A percentile compares a stretch with the other conserved stretches of the same genome.
phyloP scores from a whole-genome alignment of 2,888 invertebrate genomes.

The Catocala nupta region DNA sequence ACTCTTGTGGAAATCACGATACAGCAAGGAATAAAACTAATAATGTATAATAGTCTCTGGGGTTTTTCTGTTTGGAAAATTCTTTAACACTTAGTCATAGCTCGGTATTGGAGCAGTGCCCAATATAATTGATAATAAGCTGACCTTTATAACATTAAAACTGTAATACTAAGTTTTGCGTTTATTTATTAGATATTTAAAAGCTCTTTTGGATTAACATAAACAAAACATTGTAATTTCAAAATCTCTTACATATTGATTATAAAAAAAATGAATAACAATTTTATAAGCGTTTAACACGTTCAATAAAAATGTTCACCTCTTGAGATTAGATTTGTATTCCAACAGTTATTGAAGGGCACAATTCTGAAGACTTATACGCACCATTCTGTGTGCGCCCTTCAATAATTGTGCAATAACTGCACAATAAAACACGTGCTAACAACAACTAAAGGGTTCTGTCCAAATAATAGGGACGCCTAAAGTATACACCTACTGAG shows the following conservation, averaged over 20 bases:
- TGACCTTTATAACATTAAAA: slow-evolving; percentile 15
- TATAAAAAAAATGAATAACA: neutral
- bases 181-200: slow-evolving; percentile 4
- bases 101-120: slow-evolving; percentile 9
- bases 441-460: slow-evolving; percentile 74
- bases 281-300: slow-evolving; percentile 5
- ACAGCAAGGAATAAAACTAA: slow-evolving; percentile 5
- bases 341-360: slow-evolving; percentile 1
- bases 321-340: slow-evolving; percentile 36
- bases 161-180: slow-evolving; percentile 4
- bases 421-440: slow-evolving; percentile 85
- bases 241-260: neutral
- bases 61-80: slow-evolving; percentile 8
- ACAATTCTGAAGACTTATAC: slow-evolving; percentile 2
- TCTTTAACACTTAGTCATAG: slow-evolving; percentile 10
- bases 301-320: slow-evolving; percentile 12
- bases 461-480: slow-evolving; percentile 68
- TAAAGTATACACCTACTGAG: slow-evolving; percentile 66
- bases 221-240: neutral
- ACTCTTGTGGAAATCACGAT: too few species aligned
- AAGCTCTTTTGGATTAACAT: neutral
- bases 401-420: slow-evolving; percentile 79
- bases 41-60: neutral
- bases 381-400: slow-evolving; percentile 63
- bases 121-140: slow-evolving; percentile 20